These are phyloP conservation scores for Camelus dromedarius DNA, from an alignment of 2,113 vertebrate species.

Conservation along the genomic window DNA sequence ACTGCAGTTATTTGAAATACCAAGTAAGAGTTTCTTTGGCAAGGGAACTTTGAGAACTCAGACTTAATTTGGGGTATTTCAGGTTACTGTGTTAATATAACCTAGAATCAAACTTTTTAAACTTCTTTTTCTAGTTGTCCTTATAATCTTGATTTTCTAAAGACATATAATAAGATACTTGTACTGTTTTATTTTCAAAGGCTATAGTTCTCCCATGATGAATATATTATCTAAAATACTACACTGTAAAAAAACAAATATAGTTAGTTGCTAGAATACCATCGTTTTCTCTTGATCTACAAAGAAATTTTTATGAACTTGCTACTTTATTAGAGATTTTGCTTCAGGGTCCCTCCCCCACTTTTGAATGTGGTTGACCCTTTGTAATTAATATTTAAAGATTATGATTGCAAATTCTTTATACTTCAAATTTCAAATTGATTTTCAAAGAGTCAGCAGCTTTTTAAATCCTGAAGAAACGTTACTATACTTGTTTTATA, in stretches of 20 bases:
- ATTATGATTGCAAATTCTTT: neutral
- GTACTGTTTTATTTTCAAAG: conserved; percentile 52
- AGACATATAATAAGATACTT: neutral
- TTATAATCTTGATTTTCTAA: conserved; percentile 31
- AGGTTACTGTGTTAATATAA: neutral
- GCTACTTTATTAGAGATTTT: neutral
- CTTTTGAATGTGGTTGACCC: neutral
- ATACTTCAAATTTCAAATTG: neutral
- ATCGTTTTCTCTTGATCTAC: conserved; percentile 3
- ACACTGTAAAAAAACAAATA: conserved; percentile 7
- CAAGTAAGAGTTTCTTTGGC: conserved; percentile 17
- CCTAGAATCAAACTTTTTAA: neutral
- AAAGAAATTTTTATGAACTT: conserved; percentile 30
- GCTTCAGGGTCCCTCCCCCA: neutral
- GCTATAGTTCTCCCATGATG: neutral
- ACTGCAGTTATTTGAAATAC: neutral
- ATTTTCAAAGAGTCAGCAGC: neutral
- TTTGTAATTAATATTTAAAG: conserved; percentile 49
- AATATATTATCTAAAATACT: neutral
- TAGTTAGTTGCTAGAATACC: conserved; percentile 11
- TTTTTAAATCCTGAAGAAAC: neutral
- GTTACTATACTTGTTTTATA: neutral
- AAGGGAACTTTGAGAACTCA: neutral
- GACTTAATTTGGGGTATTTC: conserved; percentile 41
- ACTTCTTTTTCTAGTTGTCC: conserved; percentile 23